Percentiles rank a stretch among this genome's conserved stretches.
Evolutionary conservation across 2,797 vertebrate genomes (phyloP).

Genomic region (Alca torda): DNA sequence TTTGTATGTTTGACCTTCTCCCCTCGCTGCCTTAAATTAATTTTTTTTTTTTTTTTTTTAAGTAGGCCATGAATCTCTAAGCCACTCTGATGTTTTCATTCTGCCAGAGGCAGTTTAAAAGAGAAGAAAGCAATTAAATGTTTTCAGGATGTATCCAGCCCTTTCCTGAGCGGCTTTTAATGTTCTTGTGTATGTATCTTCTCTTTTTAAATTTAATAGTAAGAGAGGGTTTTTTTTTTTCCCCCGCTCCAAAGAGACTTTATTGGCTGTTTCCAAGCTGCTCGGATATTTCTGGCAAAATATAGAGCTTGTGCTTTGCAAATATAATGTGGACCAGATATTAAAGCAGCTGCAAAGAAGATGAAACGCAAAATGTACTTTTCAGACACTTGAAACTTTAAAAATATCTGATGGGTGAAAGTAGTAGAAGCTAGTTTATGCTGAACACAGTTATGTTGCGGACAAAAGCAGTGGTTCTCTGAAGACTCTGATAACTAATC

Average conservation of each 20-base stretch:
- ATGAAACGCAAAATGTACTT: background rate
- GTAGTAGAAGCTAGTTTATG: background rate
- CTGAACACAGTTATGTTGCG: background rate
- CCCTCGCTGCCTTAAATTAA: background rate
- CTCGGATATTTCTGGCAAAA: background rate
- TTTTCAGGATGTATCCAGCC: background rate
- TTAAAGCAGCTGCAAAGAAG: background rate
- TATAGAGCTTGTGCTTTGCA: background rate
- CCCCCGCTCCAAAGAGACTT: background rate
- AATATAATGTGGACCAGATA: background rate
- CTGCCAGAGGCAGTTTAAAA: background rate
- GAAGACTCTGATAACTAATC: background rate
- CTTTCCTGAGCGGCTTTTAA: background rate
- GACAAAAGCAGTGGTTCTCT: background rate
- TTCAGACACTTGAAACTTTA: background rate
- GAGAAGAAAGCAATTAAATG: background rate
- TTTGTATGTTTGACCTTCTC: background rate
- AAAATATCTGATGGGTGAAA: background rate
- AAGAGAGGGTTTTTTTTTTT: background rate
- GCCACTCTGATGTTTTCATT: background rate
- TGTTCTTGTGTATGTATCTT: background rate
- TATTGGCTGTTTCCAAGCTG: background rate
- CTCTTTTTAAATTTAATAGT: background rate
- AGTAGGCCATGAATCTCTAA: background rate
- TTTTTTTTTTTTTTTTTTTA: background rate